Base-by-base conservation (phyloP, 2,113 vertebrate species). In the Todiramphus chloris region DNA sequence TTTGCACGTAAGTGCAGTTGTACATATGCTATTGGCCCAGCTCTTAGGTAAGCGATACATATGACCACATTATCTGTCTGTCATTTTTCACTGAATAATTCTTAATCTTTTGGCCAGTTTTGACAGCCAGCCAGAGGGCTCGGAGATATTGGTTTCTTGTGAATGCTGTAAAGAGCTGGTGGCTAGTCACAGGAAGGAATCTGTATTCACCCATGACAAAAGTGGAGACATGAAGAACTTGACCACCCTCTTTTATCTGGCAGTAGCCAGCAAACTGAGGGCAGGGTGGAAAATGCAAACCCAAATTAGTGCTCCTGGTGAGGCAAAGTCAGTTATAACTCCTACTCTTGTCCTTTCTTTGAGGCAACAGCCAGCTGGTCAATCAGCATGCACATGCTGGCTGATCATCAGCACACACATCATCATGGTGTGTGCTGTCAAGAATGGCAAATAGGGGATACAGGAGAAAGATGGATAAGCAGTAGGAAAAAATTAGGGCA, bases 331-430 rank as follows among this genome's bases (percentile, higher is more conserved):
- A 44, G 33, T 53, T 75, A 5, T 35, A 67, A 43, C 58, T 58
- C 53, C 64, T 19, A 43, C 43, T 20, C 10, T 31, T 67, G n/a
- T 39, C 23, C 16, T 70, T 83, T 28, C 16, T 18, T 28, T 37
- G 41, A 83, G 33, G 21, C 18, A 70, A 20, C 56, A 79, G 23
- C 44, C 80, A 83, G 44, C 67, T 67, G 68, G 51, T 62, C 62
- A 62, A 14, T 56, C 67, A 79, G 44, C 8, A 8, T 11, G 56
- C 31, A 35, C 0, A 0, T 0, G 0, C 5, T 90, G 78, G n/a
- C 70, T 30, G 55, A n/a, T 85, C 50, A 66, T 70, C 41, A 68
- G 39, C 28, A 24, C 13, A 18, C 30, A 31, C 23, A 4, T n/a
- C 17, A 20, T 28, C 25, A 9, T 41, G 44, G 14, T 50, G 37